Evolutionary conservation across 1,140 invertebrate species (phyloP), one percentile per base, ranked within the genome.

Genomic region (Daktulosphaira vitifoliae): DNA sequence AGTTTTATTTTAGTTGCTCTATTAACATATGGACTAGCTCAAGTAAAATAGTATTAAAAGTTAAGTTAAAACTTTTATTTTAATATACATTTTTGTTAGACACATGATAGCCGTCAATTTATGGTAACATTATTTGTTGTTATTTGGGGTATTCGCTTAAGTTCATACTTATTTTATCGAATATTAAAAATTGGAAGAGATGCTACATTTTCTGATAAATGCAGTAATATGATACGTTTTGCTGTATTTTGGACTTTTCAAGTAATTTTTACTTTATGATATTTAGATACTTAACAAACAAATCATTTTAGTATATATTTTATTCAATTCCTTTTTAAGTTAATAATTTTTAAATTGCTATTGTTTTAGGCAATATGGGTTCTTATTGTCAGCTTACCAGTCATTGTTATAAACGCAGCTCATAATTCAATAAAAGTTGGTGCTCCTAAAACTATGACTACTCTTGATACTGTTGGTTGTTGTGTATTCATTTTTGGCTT

Each of bases 171-270:
- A 1, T 77, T 94, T 3, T 93, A 92, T 74, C 80, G 92, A 67
- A 91, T 93, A 66, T 79, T 92, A 26, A 89, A 90, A 77, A 87
- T 93, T 68, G 91, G 91, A 15, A 81, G 90, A 71, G 90, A 95
- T 74, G 89, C 90, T 69, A 82, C 89, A 70, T 94, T 94, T 73
- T 89, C 92, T 72, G 90, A 93, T 76, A 86, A 87, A 66, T 82
- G 87, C 66, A 88, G 88, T 67, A 93, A 92, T 71, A 82, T 87
- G 5, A 83, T 92, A 26, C 79, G 87, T 68, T 93, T 92, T 74
- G 89, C 88, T 22, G 84, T 91, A 1, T 94, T 93, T 75, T 95
- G 90, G 84, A 90, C 87, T 0, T 93, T 94, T 76, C 90, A 90
- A 80, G 87, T 89, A 76, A 73, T 71, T 70, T 15, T 8, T 37